Evolutionary conservation across 2,797 vertebrate species (phyloP), one percentile per base, ranked within the genome.

Genomic region (Pipistrellus kuhlii): DNA sequence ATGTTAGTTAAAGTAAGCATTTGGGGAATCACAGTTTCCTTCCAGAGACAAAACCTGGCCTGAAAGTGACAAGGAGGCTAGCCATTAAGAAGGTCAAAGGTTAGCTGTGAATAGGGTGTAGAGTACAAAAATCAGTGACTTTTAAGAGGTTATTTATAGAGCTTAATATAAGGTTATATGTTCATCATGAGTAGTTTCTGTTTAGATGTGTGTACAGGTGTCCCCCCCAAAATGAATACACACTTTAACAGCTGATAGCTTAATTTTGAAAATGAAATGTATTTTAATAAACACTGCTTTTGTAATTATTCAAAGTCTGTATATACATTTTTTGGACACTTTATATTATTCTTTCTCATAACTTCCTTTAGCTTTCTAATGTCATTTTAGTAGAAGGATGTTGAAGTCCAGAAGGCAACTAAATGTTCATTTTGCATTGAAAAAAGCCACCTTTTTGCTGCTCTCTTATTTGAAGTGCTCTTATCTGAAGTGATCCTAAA

Each of bases 11-110:
- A 89, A 62, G 14, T 66, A 38, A 96, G 17, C 46, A 62, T 72
- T 6, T n/a, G 53, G 64, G 80, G 38, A 90, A 64, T 77, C 23
- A 3, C 27, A 35, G 4, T 85, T 95, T 96, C 55, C 64, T 93
- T 94, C 62, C 30, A 38, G 44, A 83, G 92, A 48, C 7, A 86
- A 72, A 86, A 55, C 21, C 23, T 32, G 57, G 27, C 46, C 77
- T 68, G 15, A 80, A 94, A 86, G 59, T 80, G 69, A 80, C 46
- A n/a, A 17, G 59, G 69, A 88, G 51, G n/a, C 68, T 25, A 59
- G 15, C 44, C 27, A 15, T 53, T 62, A 59, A 76, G 41, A 95
- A 94, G 23, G 32, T 80, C 30, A 75, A 48, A 85, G 64, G 25
- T n/a, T 85, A 44, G 8, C 15, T 81, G 25, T 84, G 41, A 86